Evolutionary conservation across 2,888 invertebrate species (phyloP), one percentile per base, ranked within the genome.

Genomic region (Mactromeris polynyma): DNA sequence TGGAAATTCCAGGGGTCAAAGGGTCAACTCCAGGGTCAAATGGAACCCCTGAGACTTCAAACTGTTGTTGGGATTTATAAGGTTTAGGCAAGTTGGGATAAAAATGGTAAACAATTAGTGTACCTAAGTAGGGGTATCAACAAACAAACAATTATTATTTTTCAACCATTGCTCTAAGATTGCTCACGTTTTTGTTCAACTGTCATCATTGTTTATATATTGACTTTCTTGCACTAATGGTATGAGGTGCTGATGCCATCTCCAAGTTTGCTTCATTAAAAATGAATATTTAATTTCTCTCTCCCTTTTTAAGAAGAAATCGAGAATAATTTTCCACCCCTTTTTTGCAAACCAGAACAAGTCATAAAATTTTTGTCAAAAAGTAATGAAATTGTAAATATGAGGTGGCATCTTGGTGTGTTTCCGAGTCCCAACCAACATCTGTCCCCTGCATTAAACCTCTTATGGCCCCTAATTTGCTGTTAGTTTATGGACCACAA

Each of bases 401-500:
- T 58, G 54, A 87, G 80, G 58, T 87, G 86, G 82, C 78, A 82
- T 80, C 58, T 64, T 36, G 14, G 31, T 14, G 46, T 21, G 36
- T 79, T 85, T 19, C 80, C 31, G 42, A 80, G 58, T 40, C 79
- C 69, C 85, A 58, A 40, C n/a, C 40, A 87, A 81, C 86, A 87
- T 87, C 86, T 87, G 86, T 82, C 82, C 73, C 36, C 58, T 40
- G 54, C 31, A 38, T 78, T 83, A 82, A 87, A 81, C 21, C 31
- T 87, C 78, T 78, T 77, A 42, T 78, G 46, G 77, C 81, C 46
- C 86, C 86, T 83, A 82, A 87, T 87, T 82, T 83, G 81, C 26
- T 82, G 77, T 38, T 87, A 78, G 64, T 87, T 87, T 87, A 87
- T 87, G 86, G 58, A 82, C 86, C 82, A 82, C 86, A 83, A 73